Evolutionary conservation across 1,140 invertebrate species (phyloP).

Genomic region (Tetragonula clypearis): DNA sequence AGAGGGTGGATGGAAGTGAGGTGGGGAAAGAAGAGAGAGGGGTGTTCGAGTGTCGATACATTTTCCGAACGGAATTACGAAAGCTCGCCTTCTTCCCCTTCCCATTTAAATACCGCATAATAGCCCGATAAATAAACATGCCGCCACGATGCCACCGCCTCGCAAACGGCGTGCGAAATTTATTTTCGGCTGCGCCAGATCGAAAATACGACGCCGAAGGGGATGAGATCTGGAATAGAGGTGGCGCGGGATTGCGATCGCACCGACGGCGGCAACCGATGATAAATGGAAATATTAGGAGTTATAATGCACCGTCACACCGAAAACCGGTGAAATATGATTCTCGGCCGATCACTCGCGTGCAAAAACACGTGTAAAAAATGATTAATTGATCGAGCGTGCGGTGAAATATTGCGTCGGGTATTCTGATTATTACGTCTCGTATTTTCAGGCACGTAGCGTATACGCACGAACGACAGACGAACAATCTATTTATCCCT

Average conservation of each 20-base stretch:
- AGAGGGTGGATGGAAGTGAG: too few relatives aligned
- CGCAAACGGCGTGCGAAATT: constrained; percentile 12
- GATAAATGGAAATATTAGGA: constrained; percentile 17
- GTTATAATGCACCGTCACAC: neutral
- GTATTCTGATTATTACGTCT: neutral
- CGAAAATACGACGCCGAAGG: neutral
- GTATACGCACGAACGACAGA: too few relatives aligned
- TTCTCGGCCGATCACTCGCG: neutral
- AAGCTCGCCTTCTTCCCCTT: constrained; percentile 6
- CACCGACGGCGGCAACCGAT: too few relatives aligned
- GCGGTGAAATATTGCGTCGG: neutral
- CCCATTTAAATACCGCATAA: constrained; percentile 42
- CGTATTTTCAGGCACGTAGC: too few relatives aligned
- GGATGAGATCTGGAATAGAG: neutral
- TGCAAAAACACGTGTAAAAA: neutral
- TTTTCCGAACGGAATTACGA: constrained; percentile 53
- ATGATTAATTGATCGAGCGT: neutral
- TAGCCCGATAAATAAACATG: constrained; percentile 28
- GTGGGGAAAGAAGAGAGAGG: neutral
- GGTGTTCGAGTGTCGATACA: constrained; percentile 14
- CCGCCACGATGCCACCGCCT: neutral
- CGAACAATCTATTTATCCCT: neutral
- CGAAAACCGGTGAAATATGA: constrained; percentile 6
- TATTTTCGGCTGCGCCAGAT: neutral
- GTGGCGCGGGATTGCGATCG: neutral